A percentile compares a stretch with the other conserved stretches of the same genome.
Conservation (phyloP, 2,888 invertebrate species). For the Nephrocerus scutellatus region DNA sequence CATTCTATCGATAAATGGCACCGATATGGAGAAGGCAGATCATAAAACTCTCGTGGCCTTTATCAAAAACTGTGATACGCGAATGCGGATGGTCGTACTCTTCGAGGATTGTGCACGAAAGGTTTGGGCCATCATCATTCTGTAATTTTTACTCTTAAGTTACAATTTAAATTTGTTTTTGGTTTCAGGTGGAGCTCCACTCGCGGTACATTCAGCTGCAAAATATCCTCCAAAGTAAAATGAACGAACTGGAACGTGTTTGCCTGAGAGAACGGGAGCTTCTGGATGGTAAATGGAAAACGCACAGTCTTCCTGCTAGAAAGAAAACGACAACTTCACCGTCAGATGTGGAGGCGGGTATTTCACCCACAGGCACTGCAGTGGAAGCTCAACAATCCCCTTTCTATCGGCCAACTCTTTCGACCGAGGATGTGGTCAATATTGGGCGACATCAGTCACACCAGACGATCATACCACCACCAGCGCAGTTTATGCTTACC, state of each 20-base stretch:
- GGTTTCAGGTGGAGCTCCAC: constrained; percentile 65
- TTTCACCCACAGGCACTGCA: constrained; percentile 50
- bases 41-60: constrained; percentile 88
- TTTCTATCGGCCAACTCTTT: constrained; percentile 71
- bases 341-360: constrained; percentile 44
- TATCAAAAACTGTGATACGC: constrained; percentile 79
- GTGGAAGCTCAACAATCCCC: constrained; percentile 35
- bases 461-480: constrained; percentile 48
- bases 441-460: constrained; percentile 38
- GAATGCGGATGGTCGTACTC: constrained; percentile 92
- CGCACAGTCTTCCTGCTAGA: constrained; percentile 78
- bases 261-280: constrained; percentile 75
- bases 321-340: constrained; percentile 66
- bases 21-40: constrained; percentile 89
- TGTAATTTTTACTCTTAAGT: constrained; percentile 7
- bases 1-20: constrained; percentile 92
- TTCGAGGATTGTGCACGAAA: constrained; percentile 95
- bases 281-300: constrained; percentile 81
- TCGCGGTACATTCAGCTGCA: constrained; percentile 88
- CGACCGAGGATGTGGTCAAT: constrained; percentile 68
- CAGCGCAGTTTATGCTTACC: constrained; percentile 52
- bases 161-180: constrained; percentile 1
- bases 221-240: constrained; percentile 72
- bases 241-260: constrained; percentile 75
- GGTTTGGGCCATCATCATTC: no score